Base-by-base conservation (phyloP, 2,113 vertebrate species). In the Ochotona princeps region DNA sequence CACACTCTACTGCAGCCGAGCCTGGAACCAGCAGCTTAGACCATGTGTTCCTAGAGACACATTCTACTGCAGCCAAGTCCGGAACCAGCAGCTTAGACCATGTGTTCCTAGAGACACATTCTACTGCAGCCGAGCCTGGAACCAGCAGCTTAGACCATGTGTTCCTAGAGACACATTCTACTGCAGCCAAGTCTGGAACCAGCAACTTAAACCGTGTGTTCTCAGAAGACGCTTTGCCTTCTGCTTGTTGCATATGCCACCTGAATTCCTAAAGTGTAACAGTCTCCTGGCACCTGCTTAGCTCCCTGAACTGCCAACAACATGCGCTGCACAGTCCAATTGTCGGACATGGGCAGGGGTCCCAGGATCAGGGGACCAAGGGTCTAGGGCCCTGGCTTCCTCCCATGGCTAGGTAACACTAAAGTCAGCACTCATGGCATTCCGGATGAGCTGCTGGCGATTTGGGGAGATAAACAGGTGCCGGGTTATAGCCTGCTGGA, bases 21-120 rank as follows among this genome's bases (percentile, higher is more conserved):
- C 97, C 93, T 97, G 93, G 96, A 98, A 97, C 96, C 97, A 96
- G 95, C 92, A 94, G 96, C 98, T 98, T 97, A 96, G 95, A 97
- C 94, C 90, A 94, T 87, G 90, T 14, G 92, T 97, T 96, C 88
- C 92, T 90, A 98, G 98, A 97, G 95, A 95, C 95, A 97, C 92
- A 98, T 98, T 98, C 97, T 97, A 81, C 94, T 6, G 6, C 96
- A 96, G 97, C 97, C 17, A 17, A 97, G 97, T 97, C 93, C 97
- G 93, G 96, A 98, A 97, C 96, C 97, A 96, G 95, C 92, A 94
- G 96, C 98, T 98, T 97, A 96, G 95, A 97, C 94, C 90, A 94
- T 87, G 90, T 14, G 92, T 97, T 96, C 88, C 92, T 90, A 98
- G 98, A 97, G 95, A 95, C 95, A 97, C 92, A 98, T 98, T 98